Conservation (phyloP, 2,113 vertebrate genomes). For the Oxyura jamaicensis region DNA sequence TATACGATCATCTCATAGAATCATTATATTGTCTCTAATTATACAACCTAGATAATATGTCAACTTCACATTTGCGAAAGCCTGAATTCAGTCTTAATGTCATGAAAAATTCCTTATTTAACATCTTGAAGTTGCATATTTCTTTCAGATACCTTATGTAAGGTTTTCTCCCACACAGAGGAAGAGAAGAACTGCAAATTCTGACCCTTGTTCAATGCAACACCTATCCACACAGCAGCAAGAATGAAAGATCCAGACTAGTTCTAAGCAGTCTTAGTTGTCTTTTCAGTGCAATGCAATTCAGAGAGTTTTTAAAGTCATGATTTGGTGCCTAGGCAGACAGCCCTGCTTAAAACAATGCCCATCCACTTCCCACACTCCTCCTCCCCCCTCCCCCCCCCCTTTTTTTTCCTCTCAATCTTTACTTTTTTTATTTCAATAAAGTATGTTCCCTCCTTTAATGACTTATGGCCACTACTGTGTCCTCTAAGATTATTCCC, state of each 20-base stretch:
- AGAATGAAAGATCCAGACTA: not conserved
- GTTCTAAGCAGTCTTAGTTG: not conserved
- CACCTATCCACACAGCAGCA: not conserved
- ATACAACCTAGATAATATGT: not conserved
- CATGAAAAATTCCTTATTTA: not conserved
- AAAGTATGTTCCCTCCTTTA: not conserved
- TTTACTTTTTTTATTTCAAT: not conserved
- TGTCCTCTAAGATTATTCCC: not conserved
- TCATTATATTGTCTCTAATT: not conserved
- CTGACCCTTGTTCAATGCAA: fast-evolving
- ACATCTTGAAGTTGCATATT: not conserved
- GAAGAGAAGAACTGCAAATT: not conserved
- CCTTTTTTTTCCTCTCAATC: no score
- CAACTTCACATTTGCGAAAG: not conserved
- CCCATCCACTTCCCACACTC: not conserved
- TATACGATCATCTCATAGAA: not conserved
- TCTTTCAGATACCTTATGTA: not conserved
- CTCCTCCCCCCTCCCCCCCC: no score
- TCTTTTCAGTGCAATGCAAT: not conserved
- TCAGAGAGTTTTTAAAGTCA: not conserved
- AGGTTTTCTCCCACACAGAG: not conserved
- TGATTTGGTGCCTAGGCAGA: not conserved
- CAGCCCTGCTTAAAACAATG: fast-evolving
- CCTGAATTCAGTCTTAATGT: not conserved
- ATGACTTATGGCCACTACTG: not conserved